Evolutionary conservation across 2,888 invertebrate genomes (phyloP).

Genomic region (Stenotaenia linearis): DNA sequence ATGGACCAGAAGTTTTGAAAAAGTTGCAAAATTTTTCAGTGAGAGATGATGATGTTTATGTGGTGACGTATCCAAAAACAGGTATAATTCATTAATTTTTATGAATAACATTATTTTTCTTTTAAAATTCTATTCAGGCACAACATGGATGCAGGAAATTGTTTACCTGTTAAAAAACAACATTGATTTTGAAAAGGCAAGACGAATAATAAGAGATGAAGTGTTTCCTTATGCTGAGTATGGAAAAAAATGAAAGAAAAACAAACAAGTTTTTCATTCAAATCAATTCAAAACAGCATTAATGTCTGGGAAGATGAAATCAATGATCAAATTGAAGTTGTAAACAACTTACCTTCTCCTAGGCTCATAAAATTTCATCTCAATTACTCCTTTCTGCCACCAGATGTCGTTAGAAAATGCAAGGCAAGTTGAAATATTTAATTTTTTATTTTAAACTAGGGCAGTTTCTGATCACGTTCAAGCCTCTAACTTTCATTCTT

Average conservation of each 20-base stretch:
- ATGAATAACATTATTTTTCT: no score
- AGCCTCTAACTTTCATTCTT: no score
- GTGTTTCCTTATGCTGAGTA: neutral
- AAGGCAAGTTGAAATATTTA: neutral
- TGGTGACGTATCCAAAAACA: neutral
- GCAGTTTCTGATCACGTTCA: no score
- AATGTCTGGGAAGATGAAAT: neutral
- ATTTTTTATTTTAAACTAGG: no score
- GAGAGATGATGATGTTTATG: neutral
- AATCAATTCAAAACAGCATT: neutral
- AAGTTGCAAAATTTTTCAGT: neutral
- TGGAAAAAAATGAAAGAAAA: neutral
- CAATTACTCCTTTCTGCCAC: neutral
- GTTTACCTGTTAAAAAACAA: slow-evolving; percentile 69
- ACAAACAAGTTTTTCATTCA: neutral
- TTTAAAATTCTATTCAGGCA: no score
- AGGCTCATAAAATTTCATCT: neutral
- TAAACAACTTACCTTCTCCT: neutral
- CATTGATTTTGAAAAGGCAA: slow-evolving; percentile 70
- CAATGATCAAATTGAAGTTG: neutral
- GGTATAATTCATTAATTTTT: no score
- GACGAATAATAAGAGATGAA: slow-evolving; percentile 43
- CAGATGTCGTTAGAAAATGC: neutral
- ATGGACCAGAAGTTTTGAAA: neutral
- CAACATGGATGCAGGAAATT: slow-evolving; percentile 92